These are phyloP conservation scores for Corythoichthys haematopterus DNA, from an alignment of 2,113 vertebrate genomes.

Conservation along the genomic window DNA sequence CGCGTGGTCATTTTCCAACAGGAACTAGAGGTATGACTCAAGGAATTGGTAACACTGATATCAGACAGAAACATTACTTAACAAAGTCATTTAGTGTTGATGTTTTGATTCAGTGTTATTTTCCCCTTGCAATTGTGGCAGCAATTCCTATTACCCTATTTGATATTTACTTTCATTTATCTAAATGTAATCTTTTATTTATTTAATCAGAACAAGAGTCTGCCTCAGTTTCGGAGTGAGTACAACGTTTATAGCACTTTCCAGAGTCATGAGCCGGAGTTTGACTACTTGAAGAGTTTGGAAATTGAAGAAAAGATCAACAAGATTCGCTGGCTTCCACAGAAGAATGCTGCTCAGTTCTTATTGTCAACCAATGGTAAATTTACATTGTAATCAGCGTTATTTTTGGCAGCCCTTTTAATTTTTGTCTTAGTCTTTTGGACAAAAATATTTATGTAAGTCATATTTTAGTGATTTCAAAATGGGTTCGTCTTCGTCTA, in stretches of 20 bases:
- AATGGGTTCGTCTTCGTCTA: too few species aligned
- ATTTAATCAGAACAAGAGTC: slow-evolving; percentile 84
- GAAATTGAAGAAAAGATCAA: slow-evolving; percentile 99
- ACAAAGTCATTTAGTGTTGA: not conserved
- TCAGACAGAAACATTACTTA: not conserved
- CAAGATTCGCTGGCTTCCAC: slow-evolving; percentile 97
- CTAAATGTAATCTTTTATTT: not conserved
- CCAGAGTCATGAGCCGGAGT: slow-evolving; percentile 98
- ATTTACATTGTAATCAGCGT: slow-evolving; percentile 20
- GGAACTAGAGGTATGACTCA: slow-evolving; percentile 84
- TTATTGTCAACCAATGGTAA: slow-evolving; percentile 96
- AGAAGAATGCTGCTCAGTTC: slow-evolving; percentile 98
- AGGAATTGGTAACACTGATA: not conserved
- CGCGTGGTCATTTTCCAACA: slow-evolving; percentile 98
- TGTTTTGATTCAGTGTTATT: not conserved
- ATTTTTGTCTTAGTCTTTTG: too few species aligned
- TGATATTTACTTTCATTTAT: slow-evolving; percentile 2
- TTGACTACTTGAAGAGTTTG: slow-evolving; percentile 99
- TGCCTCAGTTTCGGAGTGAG: slow-evolving; percentile 90
- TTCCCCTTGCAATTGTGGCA: not conserved
- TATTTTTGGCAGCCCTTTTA: too few species aligned
- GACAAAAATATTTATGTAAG: too few species aligned
- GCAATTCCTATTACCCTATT: not conserved
- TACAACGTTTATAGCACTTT: slow-evolving; percentile 99
- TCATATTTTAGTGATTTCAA: too few species aligned